Evolutionary conservation across 1,140 invertebrate species (phyloP).

Genomic region (Apis dorsata): DNA sequence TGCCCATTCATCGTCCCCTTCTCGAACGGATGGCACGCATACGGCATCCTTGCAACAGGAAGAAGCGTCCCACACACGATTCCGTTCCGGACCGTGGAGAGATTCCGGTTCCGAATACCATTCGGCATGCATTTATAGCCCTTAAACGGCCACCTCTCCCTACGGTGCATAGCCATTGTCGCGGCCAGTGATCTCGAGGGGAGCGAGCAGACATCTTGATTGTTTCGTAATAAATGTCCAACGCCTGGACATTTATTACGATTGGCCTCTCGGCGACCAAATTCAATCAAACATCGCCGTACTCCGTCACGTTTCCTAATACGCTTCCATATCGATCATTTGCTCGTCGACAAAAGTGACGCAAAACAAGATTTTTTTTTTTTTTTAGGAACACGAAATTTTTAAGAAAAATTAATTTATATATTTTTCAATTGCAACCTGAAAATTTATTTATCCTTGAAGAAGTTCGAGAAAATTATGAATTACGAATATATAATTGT

Average conservation of each 20-base stretch:
- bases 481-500: too few species aligned
- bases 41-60: neutral
- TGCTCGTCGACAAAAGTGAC: too few species aligned
- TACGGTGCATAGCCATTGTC: slow-evolving; percentile 30
- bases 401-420: too few species aligned
- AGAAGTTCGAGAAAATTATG: too few species aligned
- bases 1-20: neutral
- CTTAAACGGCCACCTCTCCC: slow-evolving; percentile 35
- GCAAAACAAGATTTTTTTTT: too few species aligned
- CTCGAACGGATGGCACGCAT: slow-evolving; percentile 30
- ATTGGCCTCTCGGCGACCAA: slow-evolving; percentile 3
- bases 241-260: neutral
- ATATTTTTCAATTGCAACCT: too few species aligned
- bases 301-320: neutral
- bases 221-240: slow-evolving; percentile 33
- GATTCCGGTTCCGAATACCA: slow-evolving; percentile 59
- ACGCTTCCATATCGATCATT: neutral
- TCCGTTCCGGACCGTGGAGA: slow-evolving; percentile 45
- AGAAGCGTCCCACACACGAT: slow-evolving; percentile 47
- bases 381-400: too few species aligned
- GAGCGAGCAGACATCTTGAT: slow-evolving; percentile 30
- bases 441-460: too few species aligned
- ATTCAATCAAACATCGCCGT: slow-evolving; percentile 7
- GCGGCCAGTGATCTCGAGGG: slow-evolving; percentile 24
- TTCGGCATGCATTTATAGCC: slow-evolving; percentile 48